Conservation (phyloP, 64 coral and sea anemone species). For the Pocillopora verrucosa region DNA sequence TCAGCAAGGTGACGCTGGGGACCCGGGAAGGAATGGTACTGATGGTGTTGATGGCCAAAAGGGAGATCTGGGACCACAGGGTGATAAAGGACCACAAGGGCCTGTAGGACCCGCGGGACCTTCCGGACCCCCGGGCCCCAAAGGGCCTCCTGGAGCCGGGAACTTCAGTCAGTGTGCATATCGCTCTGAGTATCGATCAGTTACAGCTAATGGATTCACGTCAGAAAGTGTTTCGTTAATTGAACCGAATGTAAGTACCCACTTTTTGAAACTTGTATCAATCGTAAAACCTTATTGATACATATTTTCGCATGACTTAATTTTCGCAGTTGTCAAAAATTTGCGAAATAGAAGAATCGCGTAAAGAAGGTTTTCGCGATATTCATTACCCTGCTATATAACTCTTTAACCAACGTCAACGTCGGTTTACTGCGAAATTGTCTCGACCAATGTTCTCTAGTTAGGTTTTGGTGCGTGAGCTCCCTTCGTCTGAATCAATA, state of each 20-base stretch:
- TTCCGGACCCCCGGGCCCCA: not conserved
- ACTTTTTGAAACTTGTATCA: not conserved
- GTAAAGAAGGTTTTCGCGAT: too few relatives aligned
- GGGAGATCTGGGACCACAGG: not conserved
- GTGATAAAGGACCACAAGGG: conserved; percentile 26
- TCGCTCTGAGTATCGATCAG: not conserved
- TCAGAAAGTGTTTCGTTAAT: not conserved
- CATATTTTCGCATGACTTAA: too few relatives aligned
- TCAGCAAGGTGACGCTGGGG: not conserved
- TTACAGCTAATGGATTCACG: accelerated
- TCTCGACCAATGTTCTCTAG: too few relatives aligned
- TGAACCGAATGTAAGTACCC: not conserved
- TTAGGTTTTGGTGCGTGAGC: too few relatives aligned
- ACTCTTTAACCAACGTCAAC: too few relatives aligned
- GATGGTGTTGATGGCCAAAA: not conserved
- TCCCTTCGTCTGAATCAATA: too few relatives aligned
- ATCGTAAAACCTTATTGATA: not conserved
- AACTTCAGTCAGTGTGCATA: conserved; percentile 34
- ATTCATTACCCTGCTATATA: too few relatives aligned
- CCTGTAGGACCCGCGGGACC: conserved; percentile 21
- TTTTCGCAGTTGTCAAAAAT: too few relatives aligned
- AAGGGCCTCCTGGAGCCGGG: conserved; percentile 16
- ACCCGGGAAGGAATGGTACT: not conserved
- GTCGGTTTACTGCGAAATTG: too few relatives aligned
- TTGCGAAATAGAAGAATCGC: too few relatives aligned